phyloP scores from a whole-genome alignment of 2,797 vertebrate species.

The Furcifer pardalis region DNA sequence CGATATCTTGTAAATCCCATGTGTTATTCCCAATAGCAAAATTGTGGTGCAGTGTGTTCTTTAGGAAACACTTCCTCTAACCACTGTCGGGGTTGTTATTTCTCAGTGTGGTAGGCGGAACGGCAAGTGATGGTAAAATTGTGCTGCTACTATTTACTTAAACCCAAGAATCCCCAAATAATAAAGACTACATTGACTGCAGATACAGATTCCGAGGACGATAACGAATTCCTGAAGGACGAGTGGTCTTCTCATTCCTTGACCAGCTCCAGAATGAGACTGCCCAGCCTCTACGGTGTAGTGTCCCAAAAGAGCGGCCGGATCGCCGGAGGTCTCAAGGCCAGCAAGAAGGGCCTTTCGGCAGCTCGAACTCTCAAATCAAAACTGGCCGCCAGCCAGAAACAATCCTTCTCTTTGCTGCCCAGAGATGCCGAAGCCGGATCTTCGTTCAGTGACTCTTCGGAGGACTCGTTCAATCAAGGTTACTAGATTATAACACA shows the following conservation, averaged over 20 bases:
- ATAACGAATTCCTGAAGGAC: slow-evolving; percentile 84
- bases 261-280: slow-evolving; percentile 69
- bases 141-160: background rate
- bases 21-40: too few species aligned
- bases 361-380: slow-evolving; percentile 79
- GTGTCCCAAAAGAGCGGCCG: slow-evolving; percentile 79
- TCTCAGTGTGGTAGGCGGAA: rapidly evolving
- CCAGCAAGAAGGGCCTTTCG: slow-evolving; percentile 62
- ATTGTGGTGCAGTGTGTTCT: background rate
- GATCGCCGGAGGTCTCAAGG: slow-evolving; percentile 53
- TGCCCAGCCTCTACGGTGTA: slow-evolving; percentile 73
- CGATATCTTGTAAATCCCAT: too few species aligned
- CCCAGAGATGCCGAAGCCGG: slow-evolving; percentile 90
- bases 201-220: slow-evolving; percentile 96
- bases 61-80: background rate
- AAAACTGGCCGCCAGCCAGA: slow-evolving; percentile 81
- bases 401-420: slow-evolving; percentile 94
- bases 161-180: slow-evolving; percentile 1
- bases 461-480: slow-evolving; percentile 98
- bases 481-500: slow-evolving; percentile 90
- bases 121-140: rapidly evolving
- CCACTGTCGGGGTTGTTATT: background rate
- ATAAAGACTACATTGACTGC: slow-evolving; percentile 71
- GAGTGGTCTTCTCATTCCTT: slow-evolving; percentile 85
- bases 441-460: slow-evolving; percentile 86